Evolutionary conservation across 2,797 vertebrate genomes (phyloP).

Genomic region (Chaetodon trifasciatus): DNA sequence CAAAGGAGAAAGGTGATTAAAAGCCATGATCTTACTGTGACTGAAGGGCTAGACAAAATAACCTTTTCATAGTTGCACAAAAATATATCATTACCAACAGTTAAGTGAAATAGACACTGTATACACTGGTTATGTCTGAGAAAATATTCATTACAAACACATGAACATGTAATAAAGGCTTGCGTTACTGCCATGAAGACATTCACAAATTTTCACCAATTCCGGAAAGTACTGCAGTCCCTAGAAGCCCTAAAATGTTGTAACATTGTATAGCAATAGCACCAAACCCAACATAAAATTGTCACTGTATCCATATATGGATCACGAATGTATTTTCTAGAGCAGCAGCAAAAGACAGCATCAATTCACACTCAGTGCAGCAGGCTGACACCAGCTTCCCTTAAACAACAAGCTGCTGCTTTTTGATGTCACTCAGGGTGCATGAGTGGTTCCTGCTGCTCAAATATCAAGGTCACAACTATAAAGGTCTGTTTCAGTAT

Average conservation of each 20-base stretch:
- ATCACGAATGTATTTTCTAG: constrained; percentile 54
- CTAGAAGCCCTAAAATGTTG: neutral
- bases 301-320: constrained; percentile 18
- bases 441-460: constrained; percentile 15
- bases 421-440: constrained; percentile 25
- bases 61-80: constrained; percentile 17
- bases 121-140: neutral
- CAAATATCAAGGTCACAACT: constrained; percentile 40
- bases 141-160: neutral
- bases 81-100: constrained; percentile 5
- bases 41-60: constrained; percentile 27
- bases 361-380: constrained; percentile 38
- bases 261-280: neutral
- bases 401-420: constrained; percentile 49
- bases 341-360: constrained; percentile 44
- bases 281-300: constrained; percentile 39
- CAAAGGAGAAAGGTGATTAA: constrained; percentile 55
- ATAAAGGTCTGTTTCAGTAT: constrained; percentile 25
- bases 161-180: neutral
- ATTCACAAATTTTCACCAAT: constrained; percentile 4
- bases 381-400: neutral
- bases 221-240: neutral
- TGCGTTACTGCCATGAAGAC: neutral
- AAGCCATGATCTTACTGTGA: constrained; percentile 20
- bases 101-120: neutral